These are phyloP conservation scores for Macheiramphus alcinus DNA, from an alignment of 2,113 vertebrate species.

Conservation along the genomic window DNA sequence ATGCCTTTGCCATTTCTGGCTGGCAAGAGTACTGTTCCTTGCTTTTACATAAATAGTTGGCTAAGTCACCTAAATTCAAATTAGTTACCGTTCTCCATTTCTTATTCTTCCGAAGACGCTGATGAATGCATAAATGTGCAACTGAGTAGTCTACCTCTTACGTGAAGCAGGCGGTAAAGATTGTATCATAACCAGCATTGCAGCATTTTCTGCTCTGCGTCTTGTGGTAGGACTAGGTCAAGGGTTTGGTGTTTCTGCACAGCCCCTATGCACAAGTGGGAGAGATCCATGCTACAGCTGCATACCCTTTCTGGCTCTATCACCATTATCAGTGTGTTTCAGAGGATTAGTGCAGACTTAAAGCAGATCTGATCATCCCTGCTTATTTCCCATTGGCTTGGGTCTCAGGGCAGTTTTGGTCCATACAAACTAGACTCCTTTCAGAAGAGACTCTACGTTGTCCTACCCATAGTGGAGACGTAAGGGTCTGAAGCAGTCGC, in stretches of 20 bases:
- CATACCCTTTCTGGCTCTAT: accelerated
- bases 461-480: accelerated
- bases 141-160: background rate
- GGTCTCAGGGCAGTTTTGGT: background rate
- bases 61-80: background rate
- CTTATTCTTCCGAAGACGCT: background rate
- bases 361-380: background rate
- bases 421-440: background rate
- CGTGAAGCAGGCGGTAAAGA: background rate
- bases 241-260: background rate
- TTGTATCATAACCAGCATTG: background rate
- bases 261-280: accelerated
- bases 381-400: background rate
- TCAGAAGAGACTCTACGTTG: accelerated
- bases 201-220: background rate
- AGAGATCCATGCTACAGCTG: background rate
- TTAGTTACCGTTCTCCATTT: background rate
- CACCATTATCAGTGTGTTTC: background rate
- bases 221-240: background rate
- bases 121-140: background rate
- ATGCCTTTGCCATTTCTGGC: background rate
- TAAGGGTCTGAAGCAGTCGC: background rate
- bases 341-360: background rate
- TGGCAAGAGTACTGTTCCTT: background rate
- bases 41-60: background rate